Evolutionary conservation across 2,888 invertebrate genomes (phyloP).

Genomic region (Drosophila helvetica): DNA sequence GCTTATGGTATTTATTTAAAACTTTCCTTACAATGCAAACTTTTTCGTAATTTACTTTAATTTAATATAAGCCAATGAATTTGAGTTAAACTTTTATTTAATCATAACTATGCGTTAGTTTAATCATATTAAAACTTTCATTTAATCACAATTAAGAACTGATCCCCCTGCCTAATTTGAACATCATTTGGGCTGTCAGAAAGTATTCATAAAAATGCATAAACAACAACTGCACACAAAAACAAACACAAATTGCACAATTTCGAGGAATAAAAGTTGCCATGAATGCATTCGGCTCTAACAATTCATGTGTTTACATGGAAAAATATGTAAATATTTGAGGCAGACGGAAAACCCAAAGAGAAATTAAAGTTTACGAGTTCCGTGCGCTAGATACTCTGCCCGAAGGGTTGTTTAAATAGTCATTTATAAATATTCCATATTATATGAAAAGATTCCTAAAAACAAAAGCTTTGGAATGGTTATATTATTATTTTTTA

Average conservation of each 20-base stretch:
- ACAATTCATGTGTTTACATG: slow-evolving; percentile 8
- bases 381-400: neutral
- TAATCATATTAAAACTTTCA: slow-evolving; percentile 1
- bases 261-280: slow-evolving; percentile 15
- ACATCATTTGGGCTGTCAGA: neutral
- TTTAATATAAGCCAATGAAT: too few species aligned
- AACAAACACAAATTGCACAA: slow-evolving; percentile 15
- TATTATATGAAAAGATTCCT: too few species aligned
- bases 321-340: slow-evolving; percentile 23
- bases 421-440: too few species aligned
- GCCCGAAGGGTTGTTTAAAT: neutral
- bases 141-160: neutral
- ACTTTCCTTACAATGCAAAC: neutral
- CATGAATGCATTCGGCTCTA: neutral
- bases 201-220: slow-evolving; percentile 1
- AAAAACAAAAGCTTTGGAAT: too few species aligned
- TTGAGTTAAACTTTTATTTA: too few species aligned
- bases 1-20: neutral
- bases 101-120: neutral
- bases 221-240: neutral
- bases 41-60: too few species aligned
- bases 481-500: too few species aligned
- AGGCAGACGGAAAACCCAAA: slow-evolving; percentile 11
- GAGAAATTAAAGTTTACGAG: slow-evolving; percentile 6
- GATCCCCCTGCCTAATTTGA: slow-evolving; percentile 1